phyloP scores from a whole-genome alignment of 2,888 invertebrate genomes.

The Brachyopa scutellaris region DNA sequence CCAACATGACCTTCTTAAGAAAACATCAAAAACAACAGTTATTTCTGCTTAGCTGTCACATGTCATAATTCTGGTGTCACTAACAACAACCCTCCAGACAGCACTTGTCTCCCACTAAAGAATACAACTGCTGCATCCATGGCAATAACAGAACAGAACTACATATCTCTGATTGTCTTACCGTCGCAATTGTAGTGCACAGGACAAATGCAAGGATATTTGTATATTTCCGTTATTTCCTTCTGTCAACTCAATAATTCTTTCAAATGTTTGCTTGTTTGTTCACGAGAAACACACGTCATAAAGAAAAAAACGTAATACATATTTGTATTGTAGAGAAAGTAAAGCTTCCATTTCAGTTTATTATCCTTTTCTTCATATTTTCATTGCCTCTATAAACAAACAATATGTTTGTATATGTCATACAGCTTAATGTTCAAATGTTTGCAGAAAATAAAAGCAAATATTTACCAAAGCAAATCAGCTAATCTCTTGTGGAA shows the following conservation, averaged over 20 bases:
- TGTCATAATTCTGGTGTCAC: constrained; percentile 47
- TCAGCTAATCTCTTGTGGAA: constrained; percentile 27
- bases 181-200: not conserved
- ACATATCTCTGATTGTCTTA: too few relatives aligned
- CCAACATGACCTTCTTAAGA: constrained; percentile 44
- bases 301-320: constrained; percentile 6
- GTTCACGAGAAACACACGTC: constrained; percentile 8
- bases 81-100: constrained; percentile 64
- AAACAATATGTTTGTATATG: not conserved
- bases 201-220: constrained; percentile 29
- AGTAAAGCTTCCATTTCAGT: not conserved
- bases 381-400: not conserved
- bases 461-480: constrained; percentile 37
- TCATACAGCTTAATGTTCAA: constrained; percentile 3
- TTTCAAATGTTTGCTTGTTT: constrained; percentile 59
- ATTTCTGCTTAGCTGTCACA: constrained; percentile 44
- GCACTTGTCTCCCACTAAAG: constrained; percentile 56
- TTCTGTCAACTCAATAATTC: constrained; percentile 65
- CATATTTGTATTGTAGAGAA: not conserved
- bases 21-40: not conserved
- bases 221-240: constrained; percentile 28
- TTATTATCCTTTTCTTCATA: not conserved
- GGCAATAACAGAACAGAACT: constrained; percentile 20
- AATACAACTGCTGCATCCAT: constrained; percentile 54
- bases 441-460: constrained; percentile 11